Evolutionary conservation across 37 sponge, comb jelly and placozoan genomes (phyloP), one percentile per base, ranked within the genome.

Genomic region (Dysidea cf. avara): DNA sequence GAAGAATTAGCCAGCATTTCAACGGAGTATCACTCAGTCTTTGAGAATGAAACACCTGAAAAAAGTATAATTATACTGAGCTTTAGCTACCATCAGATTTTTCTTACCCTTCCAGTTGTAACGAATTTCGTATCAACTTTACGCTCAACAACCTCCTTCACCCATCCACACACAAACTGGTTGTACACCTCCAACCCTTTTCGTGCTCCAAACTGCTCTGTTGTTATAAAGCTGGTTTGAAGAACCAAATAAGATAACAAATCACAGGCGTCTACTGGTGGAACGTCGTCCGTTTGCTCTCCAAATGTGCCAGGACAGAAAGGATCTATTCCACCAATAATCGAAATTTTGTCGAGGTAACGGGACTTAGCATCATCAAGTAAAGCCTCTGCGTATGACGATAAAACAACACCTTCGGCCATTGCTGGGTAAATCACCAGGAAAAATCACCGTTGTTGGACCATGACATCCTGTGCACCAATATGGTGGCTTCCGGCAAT

Each of bases 101-200:
- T n/a, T n/a, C n/a, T 67, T 67, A 67, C 68, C 46, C 36, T 20
- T 37, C 68, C 48, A 20, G 49, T 67, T 37, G 43, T 36, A 67
- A 67, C 43, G 49, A n/a, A 67, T 36, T 67, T 67, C 26, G 25
- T 25, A 30, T 25, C 43, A 35, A 36, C n/a, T 20, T 46, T 67
- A 43, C 68, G 40, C 22, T 43, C n/a, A 46, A 46, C 22, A 37
- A 67, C 68, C 18, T 67, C 49, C 68, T 36, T 67, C 20, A 67
- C 68, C 68, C 68, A 37, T 18, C 68, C 68, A 67, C 68, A 67
- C 37, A 67, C 68, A 38, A 67, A 67, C 68, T 67, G 47, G 36
- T 67, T 67, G 25, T 67, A 67, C 31, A 22, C 68, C n/a, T 67
- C 68, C n/a, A 67, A 20, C 14, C 48, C 37, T 28, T 67, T 67